A percentile compares a stretch with the other conserved stretches of the same genome.
phyloP scores from a whole-genome alignment of 2,888 invertebrate genomes.

The Trissoscelio sp. region DNA sequence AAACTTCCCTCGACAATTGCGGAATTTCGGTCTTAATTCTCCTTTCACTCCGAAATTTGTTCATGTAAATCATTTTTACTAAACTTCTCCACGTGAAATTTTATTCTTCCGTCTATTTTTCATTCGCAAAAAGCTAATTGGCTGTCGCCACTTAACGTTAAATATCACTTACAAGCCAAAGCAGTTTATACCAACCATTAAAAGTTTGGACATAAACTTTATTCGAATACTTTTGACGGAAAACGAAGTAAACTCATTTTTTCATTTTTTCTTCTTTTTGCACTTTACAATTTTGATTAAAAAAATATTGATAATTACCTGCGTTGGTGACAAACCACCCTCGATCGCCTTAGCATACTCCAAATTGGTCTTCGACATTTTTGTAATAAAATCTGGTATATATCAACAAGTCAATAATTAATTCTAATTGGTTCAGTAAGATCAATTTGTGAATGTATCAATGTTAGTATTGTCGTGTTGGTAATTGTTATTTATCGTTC shows the following conservation, averaged over 20 bases:
- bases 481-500: neutral
- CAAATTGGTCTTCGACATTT: conserved; percentile 74
- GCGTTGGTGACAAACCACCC: conserved; percentile 76
- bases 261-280: too few species aligned
- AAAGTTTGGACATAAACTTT: neutral
- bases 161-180: neutral
- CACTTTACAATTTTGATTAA: too few species aligned
- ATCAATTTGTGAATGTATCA: conserved; percentile 20
- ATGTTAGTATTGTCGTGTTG: conserved; percentile 43
- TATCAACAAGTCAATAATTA: conserved; percentile 23
- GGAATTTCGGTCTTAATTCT: neutral
- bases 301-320: conserved; percentile 72
- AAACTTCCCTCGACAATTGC: too few species aligned
- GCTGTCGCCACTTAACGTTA: neutral
- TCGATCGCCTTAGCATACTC: conserved; percentile 80
- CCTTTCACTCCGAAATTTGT: neutral
- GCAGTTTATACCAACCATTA: conserved; percentile 4
- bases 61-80: neutral
- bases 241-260: neutral
- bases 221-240: neutral
- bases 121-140: neutral
- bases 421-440: conserved; percentile 5
- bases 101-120: neutral
- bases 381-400: conserved; percentile 41
- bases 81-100: neutral